Evolutionary conservation across 2,113 vertebrate species (phyloP), one percentile per base, ranked within the genome.

Genomic region (Amazona guildingii): DNA sequence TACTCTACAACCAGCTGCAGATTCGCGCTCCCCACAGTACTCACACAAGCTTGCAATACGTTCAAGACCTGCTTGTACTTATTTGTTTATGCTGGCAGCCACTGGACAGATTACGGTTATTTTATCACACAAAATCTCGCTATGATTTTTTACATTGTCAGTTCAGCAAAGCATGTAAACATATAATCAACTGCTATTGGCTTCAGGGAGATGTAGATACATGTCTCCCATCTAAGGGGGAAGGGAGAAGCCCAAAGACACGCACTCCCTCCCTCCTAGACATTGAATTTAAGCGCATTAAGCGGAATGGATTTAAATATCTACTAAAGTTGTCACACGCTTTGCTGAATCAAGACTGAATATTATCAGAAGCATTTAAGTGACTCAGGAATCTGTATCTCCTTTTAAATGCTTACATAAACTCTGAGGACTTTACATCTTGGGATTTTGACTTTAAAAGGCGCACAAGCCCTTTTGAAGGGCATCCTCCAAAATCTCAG

Each of bases 261-360:
- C 3, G 41, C 24, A 3, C 39, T 61, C 51, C 74, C 8, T 78
- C 55, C 31, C 35, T 64, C 37, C 3, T 21, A 86, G 88, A 67
- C 63, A 61, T 51, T 63, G 88, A 77, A 31, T 51, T 86, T 78
- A 88, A 92, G 76, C 68, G 24, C 57, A 83, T 59, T 77, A 70
- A 51, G 81, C 25, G 48, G 79, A 67, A 75, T 48, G 77, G 92
- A 75, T 86, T 92, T 96, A 94, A 96, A 77, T 69, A 84, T 33
- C 73, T 54, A 24, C 88, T 57, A 11, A 86, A 88, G 43, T 77
- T 88, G 75, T 88, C 79, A 70, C n/a, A 80, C 1, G 1, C 72
- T 90, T 95, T 93, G 79, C 79, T 90, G 90, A 92, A 96, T 78
- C 64, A 57, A 80, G 90, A 69, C 61, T 63, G 85, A 92, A 51